Conservation (phyloP, 2,888 invertebrate species). For the Tachina fera region DNA sequence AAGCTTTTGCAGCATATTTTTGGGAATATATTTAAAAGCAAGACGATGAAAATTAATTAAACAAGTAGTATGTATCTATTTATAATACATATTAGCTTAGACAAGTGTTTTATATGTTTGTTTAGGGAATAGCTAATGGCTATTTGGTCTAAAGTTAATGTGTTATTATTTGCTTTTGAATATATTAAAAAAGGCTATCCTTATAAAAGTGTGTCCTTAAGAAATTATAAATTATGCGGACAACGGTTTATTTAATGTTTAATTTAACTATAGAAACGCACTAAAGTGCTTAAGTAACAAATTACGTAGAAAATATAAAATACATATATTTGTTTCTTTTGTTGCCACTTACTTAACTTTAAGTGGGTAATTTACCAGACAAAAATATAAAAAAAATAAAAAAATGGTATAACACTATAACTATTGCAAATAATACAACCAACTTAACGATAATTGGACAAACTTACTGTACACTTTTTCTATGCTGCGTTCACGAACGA, state of each 20-base stretch:
- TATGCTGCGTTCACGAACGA: constrained; percentile 38
- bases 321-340: constrained; percentile 2
- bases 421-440: neutral
- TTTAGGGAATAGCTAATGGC: constrained; percentile 5
- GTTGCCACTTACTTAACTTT: constrained; percentile 51
- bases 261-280: neutral
- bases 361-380: constrained; percentile 41
- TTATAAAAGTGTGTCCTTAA: constrained; percentile 5
- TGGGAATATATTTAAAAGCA: neutral
- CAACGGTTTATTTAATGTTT: constrained; percentile 9
- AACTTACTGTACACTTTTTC: constrained; percentile 23
- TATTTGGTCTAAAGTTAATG: constrained; percentile 12
- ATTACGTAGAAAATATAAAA: too few relatives aligned
- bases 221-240: constrained; percentile 28
- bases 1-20: neutral
- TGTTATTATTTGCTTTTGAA: neutral
- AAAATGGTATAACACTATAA: neutral
- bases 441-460: constrained; percentile 23
- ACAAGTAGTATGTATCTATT: neutral
- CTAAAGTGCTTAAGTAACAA: too few relatives aligned
- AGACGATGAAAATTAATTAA: constrained; percentile 19
- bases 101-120: constrained; percentile 1
- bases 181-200: neutral
- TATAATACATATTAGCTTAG: neutral
- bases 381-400: neutral